phyloP scores from a whole-genome alignment of 2,797 vertebrate genomes.

The Hemitrygon akajei region DNA sequence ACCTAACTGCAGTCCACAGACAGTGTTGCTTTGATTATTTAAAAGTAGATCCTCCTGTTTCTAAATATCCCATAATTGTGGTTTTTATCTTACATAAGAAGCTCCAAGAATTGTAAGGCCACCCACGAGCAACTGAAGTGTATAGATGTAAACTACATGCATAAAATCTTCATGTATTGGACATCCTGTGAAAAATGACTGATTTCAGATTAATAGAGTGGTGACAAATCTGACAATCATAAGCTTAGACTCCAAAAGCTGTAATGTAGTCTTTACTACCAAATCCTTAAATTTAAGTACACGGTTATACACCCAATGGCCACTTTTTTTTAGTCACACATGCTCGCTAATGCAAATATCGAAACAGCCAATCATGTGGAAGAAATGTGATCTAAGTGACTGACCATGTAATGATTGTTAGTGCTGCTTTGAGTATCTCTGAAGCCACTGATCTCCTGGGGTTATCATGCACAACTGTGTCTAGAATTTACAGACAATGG shows the following conservation, averaged over 20 bases:
- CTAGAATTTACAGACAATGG: too few species aligned
- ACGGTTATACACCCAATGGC: neutral
- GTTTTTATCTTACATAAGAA: neutral
- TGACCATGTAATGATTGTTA: too few species aligned
- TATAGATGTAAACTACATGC: neutral
- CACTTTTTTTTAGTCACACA: too few species aligned
- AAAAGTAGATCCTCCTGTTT: neutral
- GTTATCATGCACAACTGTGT: too few species aligned
- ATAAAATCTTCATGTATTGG: neutral
- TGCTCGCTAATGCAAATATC: too few species aligned
- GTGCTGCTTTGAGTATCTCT: too few species aligned
- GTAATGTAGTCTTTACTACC: neutral
- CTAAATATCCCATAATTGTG: neutral
- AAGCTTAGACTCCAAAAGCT: neutral
- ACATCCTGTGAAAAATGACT: neutral
- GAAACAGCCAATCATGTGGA: too few species aligned
- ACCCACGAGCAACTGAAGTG: neutral
- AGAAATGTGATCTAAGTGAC: too few species aligned
- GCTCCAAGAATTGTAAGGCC: neutral
- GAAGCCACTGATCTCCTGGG: too few species aligned
- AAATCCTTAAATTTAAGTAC: neutral
- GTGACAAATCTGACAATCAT: neutral
- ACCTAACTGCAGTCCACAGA: neutral
- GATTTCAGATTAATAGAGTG: neutral
- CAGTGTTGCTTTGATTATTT: neutral